A percentile compares a stretch with the other conserved stretches of the same genome.
These are phyloP conservation scores for Teinopalpus imperialis DNA, from an alignment of 2,888 invertebrate genomes.

Conservation along the genomic window DNA sequence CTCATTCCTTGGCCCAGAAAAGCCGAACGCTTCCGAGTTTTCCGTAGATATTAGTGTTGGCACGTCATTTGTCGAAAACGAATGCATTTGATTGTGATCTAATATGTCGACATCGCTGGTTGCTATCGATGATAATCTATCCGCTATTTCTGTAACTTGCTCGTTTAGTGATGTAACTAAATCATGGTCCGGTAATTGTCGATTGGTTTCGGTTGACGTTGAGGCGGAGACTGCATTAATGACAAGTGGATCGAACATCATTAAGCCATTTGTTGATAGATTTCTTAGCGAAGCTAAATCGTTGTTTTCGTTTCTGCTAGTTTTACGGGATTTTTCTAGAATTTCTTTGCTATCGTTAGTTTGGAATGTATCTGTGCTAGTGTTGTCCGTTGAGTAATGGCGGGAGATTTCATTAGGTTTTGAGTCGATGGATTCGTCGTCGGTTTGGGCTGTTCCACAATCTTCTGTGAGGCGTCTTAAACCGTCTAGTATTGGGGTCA, in stretches of 20 bases:
- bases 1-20: constrained; percentile 60
- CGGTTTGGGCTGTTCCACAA: constrained; percentile 41
- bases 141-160: constrained; percentile 76
- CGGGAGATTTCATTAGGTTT: constrained; percentile 36
- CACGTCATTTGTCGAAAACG: constrained; percentile 71
- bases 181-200: constrained; percentile 69
- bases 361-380: constrained; percentile 62
- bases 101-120: constrained; percentile 58
- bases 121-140: constrained; percentile 68
- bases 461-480: constrained; percentile 57
- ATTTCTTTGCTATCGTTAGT: constrained; percentile 45
- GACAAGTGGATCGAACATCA: constrained; percentile 76
- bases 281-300: constrained; percentile 68
- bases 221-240: constrained; percentile 64
- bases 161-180: constrained; percentile 74
- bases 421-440: constrained; percentile 34
- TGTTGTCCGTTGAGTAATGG: constrained; percentile 43
- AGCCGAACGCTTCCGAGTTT: constrained; percentile 48
- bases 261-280: constrained; percentile 70
- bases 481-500: constrained; percentile 74
- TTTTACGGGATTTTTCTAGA: constrained; percentile 53
- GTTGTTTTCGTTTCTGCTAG: constrained; percentile 57
- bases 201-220: constrained; percentile 47
- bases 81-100: constrained; percentile 62
- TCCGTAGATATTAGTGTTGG: constrained; percentile 62